Base-by-base conservation (phyloP, 2,113 vertebrate genomes). In the Eclectus roratus region DNA sequence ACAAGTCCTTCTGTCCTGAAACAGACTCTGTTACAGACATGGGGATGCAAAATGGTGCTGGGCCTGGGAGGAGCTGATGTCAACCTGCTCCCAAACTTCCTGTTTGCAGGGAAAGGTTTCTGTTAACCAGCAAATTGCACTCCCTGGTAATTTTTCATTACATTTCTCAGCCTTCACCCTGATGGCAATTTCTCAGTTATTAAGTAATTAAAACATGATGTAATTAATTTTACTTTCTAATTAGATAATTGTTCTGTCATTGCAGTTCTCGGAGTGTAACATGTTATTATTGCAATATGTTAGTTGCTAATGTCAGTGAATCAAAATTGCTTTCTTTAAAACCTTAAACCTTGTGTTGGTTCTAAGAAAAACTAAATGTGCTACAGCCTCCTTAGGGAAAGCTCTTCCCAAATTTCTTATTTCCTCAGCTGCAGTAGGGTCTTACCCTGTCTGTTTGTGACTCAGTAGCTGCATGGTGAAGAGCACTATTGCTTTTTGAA, bases 201-300 rank as follows among this genome's bases (percentile, higher is more conserved):
- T 93, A 96, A 91, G 69, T 68, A 81, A 94, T 92, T 94, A 95
- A 78, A 90, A 17, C 24, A 61, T 1, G 27, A 35, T 64, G 52
- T 17, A 71, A 88, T 90, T 94, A 92, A 69, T 92, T 92, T 91
- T 31, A 74, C 46, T 77, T 88, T 78, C 85, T 91, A 94, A 95
- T 88, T 86, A 90, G 69, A 41, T 93, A 91, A 86, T 91, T 78
- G 90, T 46, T 79, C 88, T 89, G 69, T 60, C 85, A 28, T 44
- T 61, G 56, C 61, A 91, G 3, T 61, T 78, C 44, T 86, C 41
- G 3, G 64, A 49, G 23, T 31, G 61, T 3, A 90, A 17, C 4
- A 0, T 18, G 69, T 88, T 47, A 73, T 89, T 95, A 81, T 17
- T 91, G 61, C 47, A 64, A 16, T 17, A 10, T 10, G 53, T n/a